Base-by-base conservation (phyloP, 1,140 invertebrate species). In the Neoseiulus cucumeris region DNA sequence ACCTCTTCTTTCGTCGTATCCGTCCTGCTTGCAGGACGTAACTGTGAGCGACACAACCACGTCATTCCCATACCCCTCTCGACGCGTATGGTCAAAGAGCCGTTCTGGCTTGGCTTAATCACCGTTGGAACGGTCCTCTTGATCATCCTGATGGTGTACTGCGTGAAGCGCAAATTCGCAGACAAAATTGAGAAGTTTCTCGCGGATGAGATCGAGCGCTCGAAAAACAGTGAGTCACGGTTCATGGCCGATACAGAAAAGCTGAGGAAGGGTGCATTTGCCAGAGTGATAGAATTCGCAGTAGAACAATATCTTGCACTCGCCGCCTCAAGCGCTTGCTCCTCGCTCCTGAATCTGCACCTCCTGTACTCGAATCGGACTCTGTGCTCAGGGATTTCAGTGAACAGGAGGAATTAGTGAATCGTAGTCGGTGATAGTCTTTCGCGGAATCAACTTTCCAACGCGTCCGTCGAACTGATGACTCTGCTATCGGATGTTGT, bases 151-250 rank as follows among this genome's bases (percentile, higher is more conserved):
- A 75, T 86, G 22, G 80, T 87, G 7, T 87, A 85, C 82, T 87
- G 85, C 73, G 83, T 85, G 51, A 86, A 86, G 72, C 74, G 85
- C 64, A 85, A 87, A 73, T 86, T 88, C 72, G 85, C 85, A 0
- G 86, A 88, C 72, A 86, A 87, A 75, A 82, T 88, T 42, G 86
- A 87, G 72, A 86, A 85, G 72, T 78, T 87, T 1, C 76, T 87
- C n/a, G 84, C 83, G 1, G 85, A 87, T 70, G 86, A 87, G 74
- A 80, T 82, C 12, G 84, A 86, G 72, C 75, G 83, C 12, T 72
- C 70, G 39, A 72, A 72, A 45, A 69, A 70, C 28, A 70, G 69
- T 70, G 68, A 70, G 68, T 68, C 39, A 44, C 30, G 7, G 44
- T 20, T 18, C 12, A 20, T 9, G n/a, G 4, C 2, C 14, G 17